Percentiles rank a stretch among this genome's conserved stretches.
Conservation (phyloP, 2,113 vertebrate genomes). For the zebrafish (Danio rerio) region DNA sequence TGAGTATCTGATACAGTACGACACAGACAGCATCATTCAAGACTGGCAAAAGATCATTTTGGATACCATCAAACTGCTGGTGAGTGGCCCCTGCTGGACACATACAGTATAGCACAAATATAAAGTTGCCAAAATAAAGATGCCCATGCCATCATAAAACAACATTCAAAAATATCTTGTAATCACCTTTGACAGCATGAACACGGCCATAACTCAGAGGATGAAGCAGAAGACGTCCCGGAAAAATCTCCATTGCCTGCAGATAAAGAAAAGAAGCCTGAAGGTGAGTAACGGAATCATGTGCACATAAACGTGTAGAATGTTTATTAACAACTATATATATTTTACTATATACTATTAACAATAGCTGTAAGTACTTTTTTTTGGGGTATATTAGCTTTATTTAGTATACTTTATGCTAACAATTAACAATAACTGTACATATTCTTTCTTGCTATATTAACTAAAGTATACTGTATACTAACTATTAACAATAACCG, state of each 20-base stretch:
- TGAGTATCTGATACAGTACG: conserved; percentile 92
- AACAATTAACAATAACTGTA: too few species aligned
- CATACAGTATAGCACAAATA: not conserved
- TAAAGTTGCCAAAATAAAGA: not conserved
- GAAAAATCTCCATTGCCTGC: conserved; percentile 71
- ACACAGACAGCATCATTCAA: conserved; percentile 87
- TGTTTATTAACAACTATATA: not conserved
- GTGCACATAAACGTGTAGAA: not conserved
- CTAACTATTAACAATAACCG: too few species aligned
- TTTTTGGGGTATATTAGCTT: too few species aligned
- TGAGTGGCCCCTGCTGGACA: conserved; percentile 57
- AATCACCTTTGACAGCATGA: conserved; percentile 61
- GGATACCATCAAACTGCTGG: conserved; percentile 81
- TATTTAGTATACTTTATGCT: too few species aligned
- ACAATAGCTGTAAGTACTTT: too few species aligned
- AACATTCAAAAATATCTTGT: not conserved
- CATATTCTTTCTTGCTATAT: too few species aligned
- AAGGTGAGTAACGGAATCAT: conserved; percentile 58
- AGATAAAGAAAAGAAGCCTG: conserved; percentile 73
- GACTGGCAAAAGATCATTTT: conserved; percentile 85
- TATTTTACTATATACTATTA: too few species aligned
- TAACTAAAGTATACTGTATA: too few species aligned
- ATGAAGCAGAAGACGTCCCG: conserved; percentile 73
- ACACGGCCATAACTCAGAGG: conserved; percentile 67
- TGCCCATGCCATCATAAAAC: too few species aligned